Evolutionary conservation across 2,113 vertebrate genomes (phyloP).

Genomic region (Neodon shergylaensis): DNA sequence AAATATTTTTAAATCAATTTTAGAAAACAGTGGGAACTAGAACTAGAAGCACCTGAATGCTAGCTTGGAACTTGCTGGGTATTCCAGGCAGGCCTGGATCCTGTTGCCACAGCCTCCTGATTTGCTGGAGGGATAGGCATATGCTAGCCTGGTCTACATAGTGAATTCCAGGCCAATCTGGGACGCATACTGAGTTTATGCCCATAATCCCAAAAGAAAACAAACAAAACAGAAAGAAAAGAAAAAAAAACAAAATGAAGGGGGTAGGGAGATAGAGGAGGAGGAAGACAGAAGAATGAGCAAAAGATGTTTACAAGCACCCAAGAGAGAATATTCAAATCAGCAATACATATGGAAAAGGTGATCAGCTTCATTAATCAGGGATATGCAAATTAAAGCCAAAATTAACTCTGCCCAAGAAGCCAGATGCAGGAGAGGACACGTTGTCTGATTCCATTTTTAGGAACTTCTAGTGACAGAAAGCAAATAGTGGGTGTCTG

Average conservation of each 20-base stretch:
- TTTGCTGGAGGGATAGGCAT: not conserved
- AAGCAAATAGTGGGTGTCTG: not conserved
- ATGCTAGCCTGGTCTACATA: not conserved
- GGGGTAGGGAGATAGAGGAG: not conserved
- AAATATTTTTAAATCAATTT: not conserved
- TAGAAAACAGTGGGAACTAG: not conserved
- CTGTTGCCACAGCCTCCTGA: not conserved
- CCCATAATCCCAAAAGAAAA: not conserved
- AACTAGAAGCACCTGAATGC: not conserved
- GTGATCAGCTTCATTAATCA: slow-evolving; percentile 51
- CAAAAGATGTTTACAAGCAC: not conserved
- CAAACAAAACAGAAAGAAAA: not conserved
- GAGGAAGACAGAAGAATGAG: not conserved
- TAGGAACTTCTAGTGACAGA: not conserved
- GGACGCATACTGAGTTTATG: not conserved
- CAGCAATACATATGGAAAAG: not conserved
- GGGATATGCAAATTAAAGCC: slow-evolving; percentile 47
- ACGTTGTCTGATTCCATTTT: slow-evolving; percentile 1
- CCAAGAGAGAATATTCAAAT: slow-evolving; percentile 14
- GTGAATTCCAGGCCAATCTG: not conserved
- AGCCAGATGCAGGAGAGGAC: slow-evolving; percentile 28
- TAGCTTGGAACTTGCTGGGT: no score
- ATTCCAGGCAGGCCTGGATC: not conserved
- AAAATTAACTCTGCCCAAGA: slow-evolving; percentile 38
- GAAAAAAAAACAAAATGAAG: not conserved